Evolutionary conservation across 2,113 vertebrate genomes (phyloP).

Genomic region (Gorsachius goisagi): DNA sequence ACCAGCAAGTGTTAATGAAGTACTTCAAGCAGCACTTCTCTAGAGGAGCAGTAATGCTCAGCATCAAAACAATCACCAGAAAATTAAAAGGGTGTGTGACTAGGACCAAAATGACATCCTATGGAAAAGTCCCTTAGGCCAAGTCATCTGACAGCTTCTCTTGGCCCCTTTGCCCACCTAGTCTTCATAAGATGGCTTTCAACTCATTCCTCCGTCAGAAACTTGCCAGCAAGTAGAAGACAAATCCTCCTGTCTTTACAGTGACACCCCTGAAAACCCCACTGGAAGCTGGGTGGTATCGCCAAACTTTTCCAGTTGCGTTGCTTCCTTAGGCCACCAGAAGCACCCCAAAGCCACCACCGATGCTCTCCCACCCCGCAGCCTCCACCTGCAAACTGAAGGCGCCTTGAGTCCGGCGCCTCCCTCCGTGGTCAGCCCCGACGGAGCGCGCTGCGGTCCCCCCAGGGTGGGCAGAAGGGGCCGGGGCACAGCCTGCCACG

Average conservation of each 20-base stretch:
- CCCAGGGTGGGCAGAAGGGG: fast-evolving
- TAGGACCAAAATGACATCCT: background rate
- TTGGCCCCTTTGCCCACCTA: background rate
- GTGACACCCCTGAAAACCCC: background rate
- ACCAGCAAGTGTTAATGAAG: background rate
- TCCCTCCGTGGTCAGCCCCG: fast-evolving
- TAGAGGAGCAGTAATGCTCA: background rate
- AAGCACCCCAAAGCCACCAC: background rate
- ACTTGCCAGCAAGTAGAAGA: background rate
- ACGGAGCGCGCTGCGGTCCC: fast-evolving
- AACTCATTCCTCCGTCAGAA: background rate
- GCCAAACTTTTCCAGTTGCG: background rate
- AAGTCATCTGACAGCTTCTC: background rate
- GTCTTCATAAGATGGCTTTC: background rate
- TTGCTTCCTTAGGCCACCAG: background rate
- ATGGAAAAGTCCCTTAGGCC: background rate
- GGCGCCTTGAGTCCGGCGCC: fast-evolving
- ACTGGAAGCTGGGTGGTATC: background rate
- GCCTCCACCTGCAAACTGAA: fast-evolving
- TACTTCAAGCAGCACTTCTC: background rate
- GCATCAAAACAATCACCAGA: background rate
- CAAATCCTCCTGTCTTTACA: background rate
- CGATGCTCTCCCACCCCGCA: background rate
- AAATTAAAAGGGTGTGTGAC: background rate
- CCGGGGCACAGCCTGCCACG: fast-evolving